Base-by-base conservation (phyloP, 2,888 invertebrate species). In the Dorcus parallelipipedus region DNA sequence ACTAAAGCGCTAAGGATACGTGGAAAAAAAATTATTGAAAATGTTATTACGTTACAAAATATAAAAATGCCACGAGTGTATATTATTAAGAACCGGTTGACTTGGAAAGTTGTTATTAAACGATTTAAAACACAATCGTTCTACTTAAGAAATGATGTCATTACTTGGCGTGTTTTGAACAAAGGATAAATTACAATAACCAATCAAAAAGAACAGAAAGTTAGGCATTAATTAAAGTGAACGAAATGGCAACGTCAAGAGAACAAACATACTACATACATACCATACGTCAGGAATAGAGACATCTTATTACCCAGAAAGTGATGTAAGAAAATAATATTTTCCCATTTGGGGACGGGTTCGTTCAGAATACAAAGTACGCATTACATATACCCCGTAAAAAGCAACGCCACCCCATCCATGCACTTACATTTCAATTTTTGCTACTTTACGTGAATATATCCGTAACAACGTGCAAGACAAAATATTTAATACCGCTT, bases 141-240 rank as follows among this genome's bases (percentile, higher is more conserved):
- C 74, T 69, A 73, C 73, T 71, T 74, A 71, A 68, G 67, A 71
- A 73, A 72, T 74, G 71, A 73, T 73, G 72, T 72, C 73, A 72
- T 73, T 73, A 72, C 64, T 63, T 59, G 65, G 63, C 67, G 65
- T 63, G 67, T 69, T 69, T 67, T 67, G 66, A 67, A 67, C 62
- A 64, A 64, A 56, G 48, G 60, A 60, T 56, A 58, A 52, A 62
- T 38, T 50, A 50, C 38, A 50, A 50, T 50, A 10, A 39, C 50
- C 50, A 38, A 38, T 50, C 50, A 9, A 38, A 50, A 50, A 45
- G 23, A 17, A 33, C 9, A 8, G 38, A 50, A 38, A 8, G 39
- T 5, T 45, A 10, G 8, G 20, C 50, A 38, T 33, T 50, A 38
- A 39, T 50, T 38, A 38, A 50, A 38, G n/a, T 39, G 9, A 38